phyloP scores from a whole-genome alignment of 2,888 invertebrate genomes.

The Elysia crispata region DNA sequence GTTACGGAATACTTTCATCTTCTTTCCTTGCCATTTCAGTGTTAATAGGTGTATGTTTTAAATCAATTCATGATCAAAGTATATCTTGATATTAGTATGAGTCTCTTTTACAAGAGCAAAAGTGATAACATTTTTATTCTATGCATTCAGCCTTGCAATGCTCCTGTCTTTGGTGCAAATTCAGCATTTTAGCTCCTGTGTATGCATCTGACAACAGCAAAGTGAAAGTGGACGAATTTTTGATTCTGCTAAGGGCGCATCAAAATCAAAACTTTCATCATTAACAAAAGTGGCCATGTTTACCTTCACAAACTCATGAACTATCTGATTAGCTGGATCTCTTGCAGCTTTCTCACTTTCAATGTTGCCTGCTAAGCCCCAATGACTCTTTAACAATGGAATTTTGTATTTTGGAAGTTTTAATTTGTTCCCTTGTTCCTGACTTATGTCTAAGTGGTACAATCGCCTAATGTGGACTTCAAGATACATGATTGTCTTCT shows the following conservation, averaged over 20 bases:
- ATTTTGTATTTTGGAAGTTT: too few species aligned
- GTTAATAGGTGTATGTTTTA: not conserved
- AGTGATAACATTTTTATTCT: not conserved
- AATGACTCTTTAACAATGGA: not conserved
- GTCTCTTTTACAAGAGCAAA: not conserved
- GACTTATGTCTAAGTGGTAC: too few species aligned
- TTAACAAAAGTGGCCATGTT: too few species aligned
- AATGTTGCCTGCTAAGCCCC: constrained; percentile 17
- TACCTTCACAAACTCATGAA: too few species aligned
- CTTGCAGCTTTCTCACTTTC: too few species aligned
- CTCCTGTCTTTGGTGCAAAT: constrained; percentile 13
- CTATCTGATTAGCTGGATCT: too few species aligned
- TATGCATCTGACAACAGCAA: not conserved
- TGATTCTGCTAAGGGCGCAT: too few species aligned
- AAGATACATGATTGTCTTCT: too few species aligned
- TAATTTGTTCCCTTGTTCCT: too few species aligned
- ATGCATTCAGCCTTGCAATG: not conserved
- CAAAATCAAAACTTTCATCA: too few species aligned
- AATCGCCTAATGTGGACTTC: too few species aligned
- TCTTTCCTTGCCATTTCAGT: not conserved
- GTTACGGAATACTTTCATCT: not conserved
- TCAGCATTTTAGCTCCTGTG: not conserved
- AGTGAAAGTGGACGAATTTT: too few species aligned
- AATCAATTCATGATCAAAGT: not conserved
- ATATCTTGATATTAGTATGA: not conserved